Evolutionary conservation across 2,797 vertebrate genomes (phyloP).

Genomic region (Megaceryle alcyon): DNA sequence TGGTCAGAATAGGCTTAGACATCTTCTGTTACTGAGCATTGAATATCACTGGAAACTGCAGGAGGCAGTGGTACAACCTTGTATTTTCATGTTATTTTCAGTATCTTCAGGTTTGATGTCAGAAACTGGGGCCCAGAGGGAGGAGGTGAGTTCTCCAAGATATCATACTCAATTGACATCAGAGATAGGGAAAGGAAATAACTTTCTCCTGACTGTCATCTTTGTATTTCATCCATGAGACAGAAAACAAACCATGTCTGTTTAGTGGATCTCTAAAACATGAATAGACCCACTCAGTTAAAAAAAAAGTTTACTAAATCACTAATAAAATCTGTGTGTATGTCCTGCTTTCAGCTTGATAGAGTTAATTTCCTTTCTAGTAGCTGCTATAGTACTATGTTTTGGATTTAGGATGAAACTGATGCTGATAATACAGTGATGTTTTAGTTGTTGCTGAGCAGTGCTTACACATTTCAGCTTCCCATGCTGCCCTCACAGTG

Average conservation of each 20-base stretch:
- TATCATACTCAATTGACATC: background rate
- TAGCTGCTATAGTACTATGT: background rate
- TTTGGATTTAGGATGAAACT: background rate
- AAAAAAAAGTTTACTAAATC: background rate
- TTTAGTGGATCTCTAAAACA: background rate
- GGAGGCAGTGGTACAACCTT: background rate
- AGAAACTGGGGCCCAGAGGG: background rate
- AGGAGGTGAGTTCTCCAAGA: background rate
- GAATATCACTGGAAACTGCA: background rate
- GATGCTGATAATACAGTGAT: background rate
- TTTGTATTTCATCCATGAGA: background rate
- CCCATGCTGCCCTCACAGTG: background rate
- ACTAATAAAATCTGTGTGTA: background rate
- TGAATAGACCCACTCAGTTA: background rate
- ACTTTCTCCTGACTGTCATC: background rate
- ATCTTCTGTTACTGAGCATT: background rate
- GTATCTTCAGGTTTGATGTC: background rate
- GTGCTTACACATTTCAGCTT: background rate
- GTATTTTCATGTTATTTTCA: background rate
- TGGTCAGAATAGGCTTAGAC: background rate
- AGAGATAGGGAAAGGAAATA: background rate
- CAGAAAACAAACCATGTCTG: background rate
- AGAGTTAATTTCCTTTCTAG: background rate
- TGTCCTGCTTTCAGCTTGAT: background rate
- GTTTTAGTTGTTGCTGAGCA: background rate